These are phyloP conservation scores for Leptopilina boulardi DNA, from an alignment of 1,140 invertebrate species.

Conservation along the genomic window DNA sequence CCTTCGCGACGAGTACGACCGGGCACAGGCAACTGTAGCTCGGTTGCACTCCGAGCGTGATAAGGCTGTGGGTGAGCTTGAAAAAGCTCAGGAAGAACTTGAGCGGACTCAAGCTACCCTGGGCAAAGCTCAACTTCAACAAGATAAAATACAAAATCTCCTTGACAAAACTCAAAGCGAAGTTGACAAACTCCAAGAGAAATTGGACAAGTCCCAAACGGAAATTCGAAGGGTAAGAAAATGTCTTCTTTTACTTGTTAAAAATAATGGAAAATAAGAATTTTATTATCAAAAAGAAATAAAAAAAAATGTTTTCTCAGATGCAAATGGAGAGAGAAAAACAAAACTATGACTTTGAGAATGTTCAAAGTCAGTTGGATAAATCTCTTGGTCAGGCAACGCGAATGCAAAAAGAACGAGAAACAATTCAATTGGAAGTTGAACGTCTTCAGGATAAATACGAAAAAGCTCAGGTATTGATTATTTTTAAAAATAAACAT, in stretches of 20 bases:
- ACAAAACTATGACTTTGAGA: slow-evolving; percentile 91
- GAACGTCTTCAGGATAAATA: slow-evolving; percentile 92
- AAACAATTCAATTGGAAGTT: slow-evolving; percentile 88
- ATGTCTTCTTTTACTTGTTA: not conserved
- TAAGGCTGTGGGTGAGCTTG: slow-evolving; percentile 88
- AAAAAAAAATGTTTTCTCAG: slow-evolving; percentile 70
- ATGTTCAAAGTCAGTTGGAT: slow-evolving; percentile 91
- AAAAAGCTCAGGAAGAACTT: slow-evolving; percentile 93
- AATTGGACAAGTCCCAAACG: slow-evolving; percentile 85
- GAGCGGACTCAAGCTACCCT: slow-evolving; percentile 92
- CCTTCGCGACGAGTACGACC: slow-evolving; percentile 92
- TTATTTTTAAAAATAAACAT: too few species aligned
- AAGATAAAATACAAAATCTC: slow-evolving; percentile 91
- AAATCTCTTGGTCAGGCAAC: slow-evolving; percentile 91
- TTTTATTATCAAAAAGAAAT: not conserved
- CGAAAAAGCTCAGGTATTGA: slow-evolving; percentile 88
- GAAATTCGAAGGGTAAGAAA: slow-evolving; percentile 87
- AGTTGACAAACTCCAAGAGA: slow-evolving; percentile 92
- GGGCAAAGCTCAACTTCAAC: slow-evolving; percentile 91
- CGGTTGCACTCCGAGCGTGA: slow-evolving; percentile 92
- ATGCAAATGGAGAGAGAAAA: slow-evolving; percentile 94
- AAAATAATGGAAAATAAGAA: too few species aligned
- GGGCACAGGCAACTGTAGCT: slow-evolving; percentile 84
- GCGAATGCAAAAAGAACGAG: slow-evolving; percentile 91
- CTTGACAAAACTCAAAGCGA: slow-evolving; percentile 93